A percentile compares a stretch with the other conserved stretches of the same genome.
phyloP scores from a whole-genome alignment of 1,140 invertebrate genomes.

The Solenopsis invicta region DNA sequence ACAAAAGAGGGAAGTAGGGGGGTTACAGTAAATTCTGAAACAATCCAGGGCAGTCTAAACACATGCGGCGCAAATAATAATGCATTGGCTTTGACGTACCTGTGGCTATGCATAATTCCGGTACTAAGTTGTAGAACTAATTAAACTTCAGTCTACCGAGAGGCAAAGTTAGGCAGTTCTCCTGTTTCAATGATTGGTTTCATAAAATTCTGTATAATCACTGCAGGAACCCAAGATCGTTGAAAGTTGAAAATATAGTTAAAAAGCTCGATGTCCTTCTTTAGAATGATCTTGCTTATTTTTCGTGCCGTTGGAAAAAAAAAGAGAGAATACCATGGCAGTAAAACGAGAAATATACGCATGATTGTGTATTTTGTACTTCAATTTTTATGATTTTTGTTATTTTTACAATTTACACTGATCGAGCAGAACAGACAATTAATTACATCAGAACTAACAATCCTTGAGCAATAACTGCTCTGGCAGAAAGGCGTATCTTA shows the following conservation, averaged over 20 bases:
- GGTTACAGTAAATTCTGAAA: conserved; percentile 36
- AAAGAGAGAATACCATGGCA: too few species aligned
- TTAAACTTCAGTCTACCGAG: conserved; percentile 47
- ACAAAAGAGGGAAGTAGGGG: neutral
- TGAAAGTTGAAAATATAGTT: conserved; percentile 47
- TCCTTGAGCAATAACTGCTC: neutral
- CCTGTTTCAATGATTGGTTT: conserved; percentile 42
- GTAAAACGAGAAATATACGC: neutral
- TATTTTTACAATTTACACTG: neutral
- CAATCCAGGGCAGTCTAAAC: neutral
- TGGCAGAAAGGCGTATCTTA: neutral
- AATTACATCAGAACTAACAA: neutral
- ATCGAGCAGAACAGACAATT: conserved; percentile 1
- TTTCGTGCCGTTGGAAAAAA: neutral
- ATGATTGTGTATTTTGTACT: neutral
- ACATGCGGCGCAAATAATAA: conserved; percentile 20
- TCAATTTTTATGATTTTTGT: neutral
- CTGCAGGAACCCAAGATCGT: conserved; percentile 24
- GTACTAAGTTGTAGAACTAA: conserved; percentile 49
- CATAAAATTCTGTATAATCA: conserved; percentile 47
- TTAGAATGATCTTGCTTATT: neutral
- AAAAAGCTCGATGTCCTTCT: neutral
- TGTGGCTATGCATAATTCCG: conserved; percentile 23
- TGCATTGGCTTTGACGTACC: neutral
- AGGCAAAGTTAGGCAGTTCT: conserved; percentile 5